These are phyloP conservation scores for Zophobas atratus DNA, from an alignment of 1,140 invertebrate species.

Conservation along the genomic window DNA sequence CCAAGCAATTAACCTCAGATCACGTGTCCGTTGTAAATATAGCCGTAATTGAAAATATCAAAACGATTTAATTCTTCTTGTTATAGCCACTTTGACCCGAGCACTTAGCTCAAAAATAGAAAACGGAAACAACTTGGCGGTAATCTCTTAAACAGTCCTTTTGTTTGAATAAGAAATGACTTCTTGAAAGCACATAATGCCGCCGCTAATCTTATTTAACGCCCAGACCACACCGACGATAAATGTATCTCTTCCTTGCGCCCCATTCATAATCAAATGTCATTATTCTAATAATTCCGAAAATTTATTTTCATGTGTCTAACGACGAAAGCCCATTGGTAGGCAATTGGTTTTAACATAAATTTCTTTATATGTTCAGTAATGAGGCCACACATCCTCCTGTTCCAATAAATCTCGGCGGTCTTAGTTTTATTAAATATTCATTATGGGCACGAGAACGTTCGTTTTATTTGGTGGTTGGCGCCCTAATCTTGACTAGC, in stretches of 20 bases:
- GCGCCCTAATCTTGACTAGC: constrained; percentile 1
- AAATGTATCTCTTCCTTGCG: neutral
- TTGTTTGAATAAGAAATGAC: constrained; percentile 6
- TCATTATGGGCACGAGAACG: constrained; percentile 19
- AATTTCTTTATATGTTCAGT: constrained; percentile 31
- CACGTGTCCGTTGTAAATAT: constrained; percentile 23
- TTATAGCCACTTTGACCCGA: neutral
- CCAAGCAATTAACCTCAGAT: constrained; percentile 12
- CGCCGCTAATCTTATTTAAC: neutral
- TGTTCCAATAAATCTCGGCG: constrained; percentile 15
- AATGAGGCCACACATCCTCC: constrained; percentile 20
- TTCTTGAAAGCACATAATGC: neutral
- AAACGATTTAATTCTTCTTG: neutral
- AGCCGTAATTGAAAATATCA: neutral
- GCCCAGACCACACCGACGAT: neutral
- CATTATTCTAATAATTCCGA: constrained; percentile 30
- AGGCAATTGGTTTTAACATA: constrained; percentile 6
- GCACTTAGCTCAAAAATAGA: neutral
- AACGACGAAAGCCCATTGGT: constrained; percentile 2
- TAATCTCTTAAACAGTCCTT: constrained; percentile 1
- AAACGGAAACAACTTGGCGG: constrained; percentile 6
- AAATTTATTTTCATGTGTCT: constrained; percentile 1
- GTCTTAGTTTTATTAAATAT: constrained; percentile 31
- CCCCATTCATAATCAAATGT: constrained; percentile 27
- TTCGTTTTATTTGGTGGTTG: constrained; percentile 20